Percentiles rank a stretch among this genome's conserved stretches.
Evolutionary conservation across 2,113 vertebrate species (phyloP).

Genomic region (Cyanoliseus patagonus): DNA sequence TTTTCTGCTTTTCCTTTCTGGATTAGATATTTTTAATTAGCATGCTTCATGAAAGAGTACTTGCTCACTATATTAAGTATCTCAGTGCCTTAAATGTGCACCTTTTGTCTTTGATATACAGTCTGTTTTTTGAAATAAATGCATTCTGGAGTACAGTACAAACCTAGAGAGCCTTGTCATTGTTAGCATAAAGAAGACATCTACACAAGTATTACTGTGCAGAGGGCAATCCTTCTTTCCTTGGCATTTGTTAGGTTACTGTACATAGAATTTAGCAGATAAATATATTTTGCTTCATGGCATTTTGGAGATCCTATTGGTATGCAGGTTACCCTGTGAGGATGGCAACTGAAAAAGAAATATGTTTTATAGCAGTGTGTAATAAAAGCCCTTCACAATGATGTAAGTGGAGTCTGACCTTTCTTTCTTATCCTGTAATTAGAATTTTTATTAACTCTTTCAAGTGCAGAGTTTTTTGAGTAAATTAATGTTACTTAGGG

Average conservation of each 20-base stretch:
- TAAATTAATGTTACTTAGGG: slow-evolving; percentile 38
- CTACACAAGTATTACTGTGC: slow-evolving; percentile 58
- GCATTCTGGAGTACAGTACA: slow-evolving; percentile 22
- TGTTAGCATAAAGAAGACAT: slow-evolving; percentile 73
- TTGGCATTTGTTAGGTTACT: slow-evolving; percentile 69
- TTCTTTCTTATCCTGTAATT: slow-evolving; percentile 71
- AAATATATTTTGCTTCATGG: slow-evolving; percentile 68
- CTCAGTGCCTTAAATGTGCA: slow-evolving; percentile 18
- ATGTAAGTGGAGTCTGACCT: slow-evolving; percentile 71
- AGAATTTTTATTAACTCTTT: slow-evolving; percentile 73
- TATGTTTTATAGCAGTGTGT: slow-evolving; percentile 63
- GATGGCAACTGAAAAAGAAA: slow-evolving; percentile 58
- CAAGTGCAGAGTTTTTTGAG: slow-evolving; percentile 37
- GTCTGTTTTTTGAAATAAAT: neutral
- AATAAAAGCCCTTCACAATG: slow-evolving; percentile 71
- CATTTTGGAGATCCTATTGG: slow-evolving; percentile 72
- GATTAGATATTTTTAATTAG: slow-evolving; percentile 37
- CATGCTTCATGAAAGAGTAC: neutral
- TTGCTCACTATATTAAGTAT: slow-evolving; percentile 50
- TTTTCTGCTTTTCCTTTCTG: slow-evolving; percentile 36
- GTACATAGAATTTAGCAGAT: slow-evolving; percentile 70
- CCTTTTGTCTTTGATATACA: slow-evolving; percentile 17
- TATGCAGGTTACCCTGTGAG: slow-evolving; percentile 68
- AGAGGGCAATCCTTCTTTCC: slow-evolving; percentile 65
- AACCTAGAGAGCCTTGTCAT: slow-evolving; percentile 50